phyloP scores from a whole-genome alignment of 2,888 invertebrate species.

The Salticus scenicus region DNA sequence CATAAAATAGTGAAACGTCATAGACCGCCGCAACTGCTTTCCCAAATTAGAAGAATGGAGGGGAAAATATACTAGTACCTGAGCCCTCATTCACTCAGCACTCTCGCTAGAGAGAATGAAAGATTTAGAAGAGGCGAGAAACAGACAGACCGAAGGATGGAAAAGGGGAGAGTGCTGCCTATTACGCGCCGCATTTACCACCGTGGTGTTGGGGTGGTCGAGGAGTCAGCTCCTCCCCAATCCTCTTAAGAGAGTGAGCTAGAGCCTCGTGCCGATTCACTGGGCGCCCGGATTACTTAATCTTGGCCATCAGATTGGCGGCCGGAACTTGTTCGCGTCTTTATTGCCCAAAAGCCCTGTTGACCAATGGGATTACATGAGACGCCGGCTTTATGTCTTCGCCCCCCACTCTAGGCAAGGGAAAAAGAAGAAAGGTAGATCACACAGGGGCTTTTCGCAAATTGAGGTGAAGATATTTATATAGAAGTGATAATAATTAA shows the following conservation, averaged over 20 bases:
- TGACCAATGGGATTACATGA: slow-evolving; percentile 69
- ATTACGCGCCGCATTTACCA: slow-evolving; percentile 67
- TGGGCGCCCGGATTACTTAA: slow-evolving; percentile 69
- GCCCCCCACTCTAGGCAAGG: neutral
- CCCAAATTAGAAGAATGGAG: neutral
- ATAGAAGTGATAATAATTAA: neutral
- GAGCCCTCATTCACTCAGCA: neutral
- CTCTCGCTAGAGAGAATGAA: neutral
- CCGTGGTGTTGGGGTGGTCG: slow-evolving; percentile 30
- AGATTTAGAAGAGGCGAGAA: slow-evolving; percentile 12
- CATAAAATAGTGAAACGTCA: too few species aligned
- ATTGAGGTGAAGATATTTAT: neutral
- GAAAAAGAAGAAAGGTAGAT: neutral
- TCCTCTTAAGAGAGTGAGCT: slow-evolving; percentile 52
- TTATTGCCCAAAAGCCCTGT: slow-evolving; percentile 69
- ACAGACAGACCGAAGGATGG: slow-evolving; percentile 13
- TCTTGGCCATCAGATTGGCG: slow-evolving; percentile 68
- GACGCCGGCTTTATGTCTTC: slow-evolving; percentile 67
- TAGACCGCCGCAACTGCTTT: too few species aligned
- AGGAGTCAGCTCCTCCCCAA: slow-evolving; percentile 46
- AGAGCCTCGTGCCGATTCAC: slow-evolving; percentile 59
- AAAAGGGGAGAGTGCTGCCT: slow-evolving; percentile 27
- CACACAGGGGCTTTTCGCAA: slow-evolving; percentile 1
- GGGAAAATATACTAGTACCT: neutral
- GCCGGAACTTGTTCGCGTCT: slow-evolving; percentile 70